Evolutionary conservation across 2,888 invertebrate species (phyloP), one percentile per base, ranked within the genome.

Genomic region (Arctia plantaginis): DNA sequence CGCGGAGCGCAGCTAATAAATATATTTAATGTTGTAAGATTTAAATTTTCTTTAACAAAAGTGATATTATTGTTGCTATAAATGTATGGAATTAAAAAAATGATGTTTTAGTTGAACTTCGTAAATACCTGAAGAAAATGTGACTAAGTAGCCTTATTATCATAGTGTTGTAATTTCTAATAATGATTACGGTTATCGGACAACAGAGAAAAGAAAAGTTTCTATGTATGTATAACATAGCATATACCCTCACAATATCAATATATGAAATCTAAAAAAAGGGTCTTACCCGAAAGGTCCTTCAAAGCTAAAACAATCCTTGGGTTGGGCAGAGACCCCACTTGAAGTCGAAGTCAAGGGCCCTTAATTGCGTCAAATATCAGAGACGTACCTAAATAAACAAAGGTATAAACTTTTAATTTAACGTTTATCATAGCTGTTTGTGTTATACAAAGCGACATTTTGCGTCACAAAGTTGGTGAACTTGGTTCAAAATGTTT

Each of bases 401-500:
- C 77, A 81, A 62, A 69, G 72, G 55, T 71, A 79, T 77, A 75
- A 85, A 85, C 80, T 83, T 87, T 85, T 84, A 81, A 87, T 84
- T 83, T 80, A 75, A 75, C 79, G 81, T 82, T 78, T 81, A 84
- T 77, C 80, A 80, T 78, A 75, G 68, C 73, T 82, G 82, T 88
- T 82, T 85, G 80, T 81, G 80, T 82, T 75, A 55, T 67, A 77
- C 77, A 73, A 67, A 78, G 71, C 72, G 76, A 74, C 78, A 81
- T 80, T 80, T 55, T 84, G 81, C 86, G 90, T 90, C 88, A 89
- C 84, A 87, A 91, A 90, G 87, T 91, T 90, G 84, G 87, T 90
- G 86, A 89, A 89, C 90, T 91, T 88, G 86, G 82, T 79, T 86
- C 82, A 85, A 84, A 86, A 89, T 90, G 90, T 92, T 91, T 92